phyloP scores from a whole-genome alignment of 2,888 invertebrate genomes.

The Phalera bucephala region DNA sequence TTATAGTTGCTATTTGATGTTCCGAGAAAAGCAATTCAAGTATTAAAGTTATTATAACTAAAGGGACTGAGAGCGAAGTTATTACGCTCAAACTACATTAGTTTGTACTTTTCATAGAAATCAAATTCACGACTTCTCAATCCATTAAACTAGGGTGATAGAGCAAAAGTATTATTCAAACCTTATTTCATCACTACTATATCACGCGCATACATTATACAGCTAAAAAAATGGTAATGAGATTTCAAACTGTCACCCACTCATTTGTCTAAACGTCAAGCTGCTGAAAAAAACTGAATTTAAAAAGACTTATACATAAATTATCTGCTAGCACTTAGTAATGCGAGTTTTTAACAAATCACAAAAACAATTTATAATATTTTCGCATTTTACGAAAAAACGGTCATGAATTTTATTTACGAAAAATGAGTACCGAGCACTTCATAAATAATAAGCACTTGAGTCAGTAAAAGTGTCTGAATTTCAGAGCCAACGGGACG shows the following conservation, averaged over 20 bases:
- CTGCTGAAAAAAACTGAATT: background rate
- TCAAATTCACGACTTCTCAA: too few relatives aligned
- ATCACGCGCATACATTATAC: too few relatives aligned
- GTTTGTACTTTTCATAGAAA: too few relatives aligned
- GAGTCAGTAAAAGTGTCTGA: slow-evolving; percentile 34
- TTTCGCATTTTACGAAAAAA: slow-evolving; percentile 11
- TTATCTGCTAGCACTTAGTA: background rate
- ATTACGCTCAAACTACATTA: too few relatives aligned
- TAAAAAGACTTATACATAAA: background rate
- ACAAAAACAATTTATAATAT: slow-evolving; percentile 10
- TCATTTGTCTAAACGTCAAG: background rate
- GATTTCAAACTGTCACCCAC: background rate
- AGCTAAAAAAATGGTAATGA: background rate
- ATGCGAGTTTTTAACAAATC: background rate
- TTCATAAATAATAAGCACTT: slow-evolving; percentile 49
- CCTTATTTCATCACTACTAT: too few relatives aligned
- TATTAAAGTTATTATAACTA: too few relatives aligned
- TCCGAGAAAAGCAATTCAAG: too few relatives aligned
- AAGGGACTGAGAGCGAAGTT: too few relatives aligned
- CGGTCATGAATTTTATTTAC: slow-evolving; percentile 31
- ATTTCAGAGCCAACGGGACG: slow-evolving; percentile 28
- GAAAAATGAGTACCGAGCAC: slow-evolving; percentile 42
- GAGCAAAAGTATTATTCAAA: too few relatives aligned
- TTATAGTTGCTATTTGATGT: too few relatives aligned
- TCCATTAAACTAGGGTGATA: too few relatives aligned